These are phyloP conservation scores for Mormyrops boulengeri DNA, from an alignment of 2,797 vertebrate genomes.

Conservation along the genomic window DNA sequence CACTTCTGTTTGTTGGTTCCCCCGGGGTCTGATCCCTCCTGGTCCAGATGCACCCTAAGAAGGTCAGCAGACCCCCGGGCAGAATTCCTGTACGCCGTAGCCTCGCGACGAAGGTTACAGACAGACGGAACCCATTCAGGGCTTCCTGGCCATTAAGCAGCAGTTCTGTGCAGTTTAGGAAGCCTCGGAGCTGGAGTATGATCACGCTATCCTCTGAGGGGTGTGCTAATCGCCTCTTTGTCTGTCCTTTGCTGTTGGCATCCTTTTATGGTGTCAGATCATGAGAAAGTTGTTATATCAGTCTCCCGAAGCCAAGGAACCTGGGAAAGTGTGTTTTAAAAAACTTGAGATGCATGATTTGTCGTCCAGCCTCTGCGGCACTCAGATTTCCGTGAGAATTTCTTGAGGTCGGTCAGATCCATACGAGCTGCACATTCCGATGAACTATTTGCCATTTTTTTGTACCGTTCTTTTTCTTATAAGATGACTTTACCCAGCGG, in stretches of 20 bases:
- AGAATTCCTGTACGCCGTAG: neutral
- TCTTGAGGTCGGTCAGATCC: neutral
- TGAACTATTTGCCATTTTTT: neutral
- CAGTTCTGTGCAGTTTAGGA: neutral
- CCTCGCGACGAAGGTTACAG: neutral
- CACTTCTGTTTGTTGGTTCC: neutral
- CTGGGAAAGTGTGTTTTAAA: neutral
- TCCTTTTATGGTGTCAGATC: neutral
- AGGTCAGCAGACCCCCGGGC: neutral
- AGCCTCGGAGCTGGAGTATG: neutral
- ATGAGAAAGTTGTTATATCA: neutral
- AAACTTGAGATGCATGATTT: neutral
- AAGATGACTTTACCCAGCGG: neutral
- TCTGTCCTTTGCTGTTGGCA: neutral
- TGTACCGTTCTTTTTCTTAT: neutral
- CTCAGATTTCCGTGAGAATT: neutral
- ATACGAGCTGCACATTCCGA: neutral
- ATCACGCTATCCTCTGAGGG: neutral
- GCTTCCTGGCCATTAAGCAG: neutral
- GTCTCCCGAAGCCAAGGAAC: neutral
- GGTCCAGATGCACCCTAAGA: neutral
- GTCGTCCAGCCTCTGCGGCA: neutral
- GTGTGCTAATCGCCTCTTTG: neutral
- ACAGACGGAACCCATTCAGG: neutral
- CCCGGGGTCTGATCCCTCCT: neutral